A percentile compares a stretch with the other conserved stretches of the same genome.
Conservation (phyloP, 2,113 vertebrate species). For the Hypanus sabinus region DNA sequence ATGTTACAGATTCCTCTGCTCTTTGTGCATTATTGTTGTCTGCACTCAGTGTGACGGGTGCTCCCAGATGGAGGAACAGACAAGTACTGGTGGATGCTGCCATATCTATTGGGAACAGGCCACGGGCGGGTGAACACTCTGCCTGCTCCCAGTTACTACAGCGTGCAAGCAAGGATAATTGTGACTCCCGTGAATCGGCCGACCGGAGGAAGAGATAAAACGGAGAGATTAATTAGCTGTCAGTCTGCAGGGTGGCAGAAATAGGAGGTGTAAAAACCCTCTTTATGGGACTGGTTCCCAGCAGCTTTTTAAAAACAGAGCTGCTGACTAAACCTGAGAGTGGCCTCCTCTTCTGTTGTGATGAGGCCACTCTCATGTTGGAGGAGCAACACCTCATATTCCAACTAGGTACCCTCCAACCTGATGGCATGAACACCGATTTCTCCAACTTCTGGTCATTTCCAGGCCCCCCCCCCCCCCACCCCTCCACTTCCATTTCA, state of each 20-base stretch:
- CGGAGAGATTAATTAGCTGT: slow-evolving; percentile 6
- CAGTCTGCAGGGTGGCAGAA: background rate
- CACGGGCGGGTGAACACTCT: no score
- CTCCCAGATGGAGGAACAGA: background rate
- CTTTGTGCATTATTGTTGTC: background rate
- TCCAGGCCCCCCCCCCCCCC: no score
- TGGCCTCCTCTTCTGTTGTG: no score
- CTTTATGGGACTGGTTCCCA: background rate
- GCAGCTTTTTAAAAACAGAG: background rate
- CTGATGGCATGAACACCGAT: no score
- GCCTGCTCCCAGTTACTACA: background rate
- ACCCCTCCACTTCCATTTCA: no score
- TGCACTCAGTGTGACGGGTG: background rate
- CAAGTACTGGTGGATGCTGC: background rate
- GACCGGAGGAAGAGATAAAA: background rate
- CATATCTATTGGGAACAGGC: background rate
- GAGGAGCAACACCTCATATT: no score
- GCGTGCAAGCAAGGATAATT: background rate
- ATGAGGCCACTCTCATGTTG: no score
- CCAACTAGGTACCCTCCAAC: no score
- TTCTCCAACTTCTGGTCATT: no score
- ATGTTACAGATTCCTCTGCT: background rate
- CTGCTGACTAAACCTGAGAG: background rate
- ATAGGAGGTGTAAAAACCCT: background rate
- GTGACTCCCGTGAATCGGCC: background rate